Conservation (phyloP, 2,113 vertebrate species). For the Pavo muticus region DNA sequence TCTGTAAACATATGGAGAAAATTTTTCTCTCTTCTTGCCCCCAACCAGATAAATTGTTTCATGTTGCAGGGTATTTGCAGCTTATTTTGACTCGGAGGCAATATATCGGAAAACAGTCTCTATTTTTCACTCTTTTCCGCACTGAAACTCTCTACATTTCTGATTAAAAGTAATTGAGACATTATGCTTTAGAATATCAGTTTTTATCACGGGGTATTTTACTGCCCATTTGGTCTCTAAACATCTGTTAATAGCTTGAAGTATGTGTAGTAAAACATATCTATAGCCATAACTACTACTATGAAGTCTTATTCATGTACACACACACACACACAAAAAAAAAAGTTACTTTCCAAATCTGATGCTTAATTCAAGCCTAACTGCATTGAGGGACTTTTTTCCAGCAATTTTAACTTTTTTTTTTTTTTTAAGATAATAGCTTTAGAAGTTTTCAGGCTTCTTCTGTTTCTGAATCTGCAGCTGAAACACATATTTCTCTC, state of each 20-base stretch:
- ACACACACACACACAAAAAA: too few species aligned
- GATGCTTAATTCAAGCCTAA: background rate
- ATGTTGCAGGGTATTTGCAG: fast-evolving
- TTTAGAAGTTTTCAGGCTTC: constrained; percentile 9
- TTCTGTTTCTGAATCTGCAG: background rate
- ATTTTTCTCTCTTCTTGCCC: background rate
- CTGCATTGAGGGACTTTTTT: background rate
- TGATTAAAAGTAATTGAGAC: background rate
- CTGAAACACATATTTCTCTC: constrained; percentile 37
- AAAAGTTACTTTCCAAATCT: background rate
- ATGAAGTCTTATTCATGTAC: background rate
- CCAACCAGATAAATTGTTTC: background rate
- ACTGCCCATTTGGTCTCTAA: background rate
- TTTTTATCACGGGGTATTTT: background rate
- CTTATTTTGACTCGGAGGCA: background rate
- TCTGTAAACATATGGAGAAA: background rate
- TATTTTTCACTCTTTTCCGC: background rate
- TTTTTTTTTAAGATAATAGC: background rate
- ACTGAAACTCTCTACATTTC: background rate
- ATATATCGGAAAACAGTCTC: fast-evolving
- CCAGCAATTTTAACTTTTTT: background rate
- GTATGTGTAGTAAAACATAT: background rate
- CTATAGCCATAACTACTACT: background rate
- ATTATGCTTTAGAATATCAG: background rate
- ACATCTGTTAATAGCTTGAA: background rate